These are phyloP conservation scores for Chymomyza amoena DNA, from an alignment of 2,888 invertebrate genomes.

Conservation along the genomic window DNA sequence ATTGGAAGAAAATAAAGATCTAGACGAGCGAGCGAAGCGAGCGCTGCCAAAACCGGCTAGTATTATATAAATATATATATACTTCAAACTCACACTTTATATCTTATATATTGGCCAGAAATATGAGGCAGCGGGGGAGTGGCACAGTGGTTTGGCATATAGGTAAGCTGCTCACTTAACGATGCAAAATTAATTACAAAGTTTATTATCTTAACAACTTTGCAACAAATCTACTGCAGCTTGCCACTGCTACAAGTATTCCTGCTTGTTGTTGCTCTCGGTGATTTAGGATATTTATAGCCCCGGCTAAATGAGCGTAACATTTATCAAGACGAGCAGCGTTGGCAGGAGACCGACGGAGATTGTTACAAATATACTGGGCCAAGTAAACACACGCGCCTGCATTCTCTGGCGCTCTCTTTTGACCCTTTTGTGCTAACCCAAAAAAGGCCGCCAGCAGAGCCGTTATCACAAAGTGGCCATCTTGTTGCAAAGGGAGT, in stretches of 20 bases:
- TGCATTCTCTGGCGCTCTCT: neutral
- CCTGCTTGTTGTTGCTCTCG: slow-evolving; percentile 19
- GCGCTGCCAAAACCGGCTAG: too few relatives aligned
- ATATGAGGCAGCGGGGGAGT: neutral
- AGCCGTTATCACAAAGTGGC: slow-evolving; percentile 54
- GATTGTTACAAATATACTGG: neutral
- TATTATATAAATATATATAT: too few relatives aligned
- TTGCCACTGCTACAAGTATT: slow-evolving; percentile 2
- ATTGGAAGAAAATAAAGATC: too few relatives aligned
- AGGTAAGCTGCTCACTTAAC: slow-evolving; percentile 45
- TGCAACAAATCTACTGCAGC: slow-evolving; percentile 22
- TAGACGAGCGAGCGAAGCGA: too few relatives aligned
- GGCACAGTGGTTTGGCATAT: neutral
- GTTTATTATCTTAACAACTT: slow-evolving; percentile 72
- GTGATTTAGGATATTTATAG: slow-evolving; percentile 72
- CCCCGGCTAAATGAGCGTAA: slow-evolving; percentile 64
- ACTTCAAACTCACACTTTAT: neutral
- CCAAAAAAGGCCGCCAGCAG: neutral
- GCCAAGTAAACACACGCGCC: slow-evolving; percentile 2
- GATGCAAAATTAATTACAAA: slow-evolving; percentile 73
- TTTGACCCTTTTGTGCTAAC: slow-evolving; percentile 54
- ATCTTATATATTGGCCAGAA: slow-evolving; percentile 5
- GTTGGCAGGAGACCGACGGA: neutral
- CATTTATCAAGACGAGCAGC: slow-evolving; percentile 42
- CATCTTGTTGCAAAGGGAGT: slow-evolving; percentile 42